phyloP scores from a whole-genome alignment of 2,113 vertebrate genomes.

The Zootoca vivipara region DNA sequence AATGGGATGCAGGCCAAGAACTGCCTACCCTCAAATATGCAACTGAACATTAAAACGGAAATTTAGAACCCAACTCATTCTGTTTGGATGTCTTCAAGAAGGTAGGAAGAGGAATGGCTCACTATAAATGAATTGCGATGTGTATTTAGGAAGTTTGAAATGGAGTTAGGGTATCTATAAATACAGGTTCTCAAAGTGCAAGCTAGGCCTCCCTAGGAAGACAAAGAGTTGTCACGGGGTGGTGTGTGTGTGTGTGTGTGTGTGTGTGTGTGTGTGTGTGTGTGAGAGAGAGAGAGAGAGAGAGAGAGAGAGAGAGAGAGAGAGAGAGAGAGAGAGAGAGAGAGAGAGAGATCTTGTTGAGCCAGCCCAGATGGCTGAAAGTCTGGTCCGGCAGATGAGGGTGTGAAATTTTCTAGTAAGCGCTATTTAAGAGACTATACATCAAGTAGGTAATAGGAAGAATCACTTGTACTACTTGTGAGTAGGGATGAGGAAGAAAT shows the following conservation, averaged over 20 bases:
- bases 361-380: not conserved
- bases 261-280: no score
- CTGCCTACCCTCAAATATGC: not conserved
- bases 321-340: no score
- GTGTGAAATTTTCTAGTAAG: not conserved
- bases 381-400: not conserved
- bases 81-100: not conserved
- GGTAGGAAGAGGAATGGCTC: not conserved
- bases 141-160: slow-evolving; percentile 4
- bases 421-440: not conserved
- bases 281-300: no score
- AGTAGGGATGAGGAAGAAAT: no score
- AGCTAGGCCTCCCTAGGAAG: not conserved
- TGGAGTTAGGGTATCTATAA: not conserved
- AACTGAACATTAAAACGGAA: not conserved
- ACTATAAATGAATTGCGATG: slow-evolving; percentile 6
- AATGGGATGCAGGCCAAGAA: not conserved
- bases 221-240: not conserved
- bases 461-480: no score
- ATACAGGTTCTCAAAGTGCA: not conserved
- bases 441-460: no score
- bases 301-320: no score
- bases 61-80: not conserved
- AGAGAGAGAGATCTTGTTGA: not conserved
- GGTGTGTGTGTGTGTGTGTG: not conserved